Percentiles rank a stretch among this genome's conserved stretches.
Evolutionary conservation across 1,140 invertebrate genomes (phyloP).

Genomic region (Drosophila willistoni): DNA sequence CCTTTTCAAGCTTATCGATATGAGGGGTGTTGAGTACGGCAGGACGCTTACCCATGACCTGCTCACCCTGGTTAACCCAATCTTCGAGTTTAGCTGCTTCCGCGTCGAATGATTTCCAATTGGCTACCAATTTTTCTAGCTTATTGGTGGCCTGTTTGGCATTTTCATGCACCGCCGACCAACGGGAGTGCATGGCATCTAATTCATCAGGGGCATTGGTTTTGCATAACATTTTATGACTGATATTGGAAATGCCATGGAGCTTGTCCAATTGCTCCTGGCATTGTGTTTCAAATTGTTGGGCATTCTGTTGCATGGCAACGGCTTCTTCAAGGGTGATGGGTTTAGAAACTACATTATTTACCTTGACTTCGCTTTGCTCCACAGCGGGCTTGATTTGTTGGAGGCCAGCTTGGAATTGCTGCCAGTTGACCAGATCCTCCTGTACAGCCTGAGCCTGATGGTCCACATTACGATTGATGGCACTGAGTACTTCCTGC

Average conservation of each 20-base stretch:
- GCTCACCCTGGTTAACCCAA: slow-evolving; percentile 89
- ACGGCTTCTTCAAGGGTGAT: slow-evolving; percentile 90
- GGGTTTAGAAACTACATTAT: slow-evolving; percentile 89
- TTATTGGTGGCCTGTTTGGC: slow-evolving; percentile 89
- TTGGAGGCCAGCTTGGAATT: slow-evolving; percentile 90
- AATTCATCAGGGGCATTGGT: slow-evolving; percentile 91
- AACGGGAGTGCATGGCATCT: slow-evolving; percentile 91
- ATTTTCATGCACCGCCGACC: slow-evolving; percentile 90
- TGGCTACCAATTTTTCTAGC: slow-evolving; percentile 90
- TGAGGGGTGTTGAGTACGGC: slow-evolving; percentile 87
- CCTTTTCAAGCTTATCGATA: slow-evolving; percentile 88
- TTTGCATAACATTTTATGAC: slow-evolving; percentile 89
- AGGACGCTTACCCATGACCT: slow-evolving; percentile 84
- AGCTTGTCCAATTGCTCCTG: slow-evolving; percentile 89
- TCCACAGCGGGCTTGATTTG: slow-evolving; percentile 95
- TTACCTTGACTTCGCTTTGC: slow-evolving; percentile 90
- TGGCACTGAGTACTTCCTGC: slow-evolving; percentile 87
- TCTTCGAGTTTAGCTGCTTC: slow-evolving; percentile 88
- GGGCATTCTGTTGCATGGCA: slow-evolving; percentile 88
- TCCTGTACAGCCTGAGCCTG: slow-evolving; percentile 89
- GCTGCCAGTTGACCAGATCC: slow-evolving; percentile 92
- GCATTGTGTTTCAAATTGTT: slow-evolving; percentile 89
- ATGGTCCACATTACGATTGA: slow-evolving; percentile 89
- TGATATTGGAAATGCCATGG: slow-evolving; percentile 88
- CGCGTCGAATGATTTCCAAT: slow-evolving; percentile 91